Base-by-base conservation (phyloP, 2,797 vertebrate genomes). In the Ptychadena robeensis region DNA sequence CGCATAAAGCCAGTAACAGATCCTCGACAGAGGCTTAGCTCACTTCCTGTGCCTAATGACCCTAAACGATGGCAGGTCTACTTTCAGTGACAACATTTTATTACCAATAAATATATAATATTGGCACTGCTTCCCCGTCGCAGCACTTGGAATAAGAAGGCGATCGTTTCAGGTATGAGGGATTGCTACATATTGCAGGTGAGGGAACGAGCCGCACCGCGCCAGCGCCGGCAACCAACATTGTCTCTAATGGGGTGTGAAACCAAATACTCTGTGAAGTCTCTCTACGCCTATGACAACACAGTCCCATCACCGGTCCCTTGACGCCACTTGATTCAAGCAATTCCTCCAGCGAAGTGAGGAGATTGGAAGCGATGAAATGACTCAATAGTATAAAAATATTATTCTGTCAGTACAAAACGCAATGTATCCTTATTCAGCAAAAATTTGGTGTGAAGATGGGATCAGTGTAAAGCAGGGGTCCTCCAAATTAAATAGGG, bases 241-340 rank as follows among this genome's bases (percentile, higher is more conserved):
- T 81, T 81, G 59, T 28, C 65, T 73, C 69, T 81, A 81, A 81
- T 81, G 79, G 37, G 48, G 69, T 73, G 79, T 81, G 70, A 73
- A 81, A 73, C 61, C 59, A 81, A 64, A 57, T 61, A 73, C 37
- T 48, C 73, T 69, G n/a, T 73, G 70, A 80, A 81, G 31, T 81
- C 37, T 66, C 40, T 44, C 7, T 22, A 38, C 31, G 61, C 57
- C 72, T 35, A 65, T 73, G 61, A 73, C 61, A 37, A 63, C 65
- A 34, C 70, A 32, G 28, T 66, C n/a, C 30, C 64, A 53, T 73
- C 61, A 6, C n/a, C 9, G 4, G 7, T 65, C 79, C 31, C 79
- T 7, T 0, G 79, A 66, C 48, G 64, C 44, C 69, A 81, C 48
- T 73, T 53, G 64, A 25, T 53, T 78, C 27, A 57, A 67, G 40